These are phyloP conservation scores for Goniozus legneri DNA, from an alignment of 1,140 invertebrate genomes.

Conservation along the genomic window DNA sequence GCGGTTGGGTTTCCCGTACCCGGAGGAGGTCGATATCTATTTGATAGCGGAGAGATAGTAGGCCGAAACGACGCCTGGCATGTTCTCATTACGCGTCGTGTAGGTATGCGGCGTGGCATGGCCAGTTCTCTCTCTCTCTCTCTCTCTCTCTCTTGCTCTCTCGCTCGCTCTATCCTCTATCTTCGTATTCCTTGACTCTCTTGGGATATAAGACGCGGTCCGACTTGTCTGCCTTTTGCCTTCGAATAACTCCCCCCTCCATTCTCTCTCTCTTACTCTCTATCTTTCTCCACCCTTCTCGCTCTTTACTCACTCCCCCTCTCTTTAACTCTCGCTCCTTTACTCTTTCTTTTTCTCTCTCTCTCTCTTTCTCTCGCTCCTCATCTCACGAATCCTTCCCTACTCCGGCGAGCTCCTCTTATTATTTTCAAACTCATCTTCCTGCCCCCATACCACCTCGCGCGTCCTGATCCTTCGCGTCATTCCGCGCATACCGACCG, in stretches of 20 bases:
- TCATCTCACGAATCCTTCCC: constrained; percentile 9
- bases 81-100: constrained; percentile 54
- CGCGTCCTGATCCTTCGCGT: too few species aligned
- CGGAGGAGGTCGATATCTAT: constrained; percentile 36
- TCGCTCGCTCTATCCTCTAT: neutral
- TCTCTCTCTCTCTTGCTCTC: constrained; percentile 7
- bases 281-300: neutral
- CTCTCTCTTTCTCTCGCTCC: constrained; percentile 13
- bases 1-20: too few species aligned
- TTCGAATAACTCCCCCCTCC: constrained; percentile 1
- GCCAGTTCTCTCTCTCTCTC: constrained; percentile 15
- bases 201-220: too few species aligned
- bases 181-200: neutral
- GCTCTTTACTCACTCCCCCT: constrained; percentile 2
- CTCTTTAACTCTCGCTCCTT: constrained; percentile 12
- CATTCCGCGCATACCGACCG: too few species aligned
- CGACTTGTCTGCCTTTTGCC: too few species aligned
- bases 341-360: neutral
- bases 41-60: constrained; percentile 48
- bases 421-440: too few species aligned
- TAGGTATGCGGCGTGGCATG: constrained; percentile 44
- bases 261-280: neutral
- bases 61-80: constrained; percentile 47
- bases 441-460: too few species aligned
- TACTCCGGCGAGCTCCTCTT: too few species aligned